Percentiles rank a stretch among this genome's conserved stretches.
Evolutionary conservation across 2,113 vertebrate species (phyloP).

Genomic region (Pseudopodoces humilis): DNA sequence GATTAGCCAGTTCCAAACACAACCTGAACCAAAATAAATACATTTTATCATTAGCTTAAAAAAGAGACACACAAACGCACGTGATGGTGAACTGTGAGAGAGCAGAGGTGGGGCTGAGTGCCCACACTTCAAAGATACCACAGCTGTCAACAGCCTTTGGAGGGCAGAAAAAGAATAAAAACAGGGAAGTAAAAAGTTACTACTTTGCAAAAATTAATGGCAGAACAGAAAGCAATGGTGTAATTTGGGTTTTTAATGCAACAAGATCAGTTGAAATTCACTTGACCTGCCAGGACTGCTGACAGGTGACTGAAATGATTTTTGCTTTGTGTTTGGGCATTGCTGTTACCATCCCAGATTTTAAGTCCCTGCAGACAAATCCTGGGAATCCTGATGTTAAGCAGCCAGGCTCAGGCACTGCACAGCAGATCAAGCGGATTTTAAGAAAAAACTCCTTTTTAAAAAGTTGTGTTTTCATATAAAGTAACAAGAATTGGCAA

Average conservation of each 20-base stretch:
- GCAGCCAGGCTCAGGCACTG: background rate
- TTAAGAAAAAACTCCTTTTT: constrained; percentile 28
- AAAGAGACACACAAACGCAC: background rate
- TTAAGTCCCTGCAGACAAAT: background rate
- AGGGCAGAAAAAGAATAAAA: background rate
- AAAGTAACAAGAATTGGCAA: constrained; percentile 51
- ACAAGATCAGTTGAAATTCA: background rate
- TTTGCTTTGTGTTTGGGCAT: background rate
- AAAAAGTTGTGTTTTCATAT: background rate
- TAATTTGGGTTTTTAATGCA: background rate
- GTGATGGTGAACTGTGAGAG: background rate
- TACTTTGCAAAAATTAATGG: background rate
- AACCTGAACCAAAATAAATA: constrained; percentile 41
- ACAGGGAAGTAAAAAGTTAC: background rate
- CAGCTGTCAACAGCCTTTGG: background rate
- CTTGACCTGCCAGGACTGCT: background rate
- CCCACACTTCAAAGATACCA: background rate
- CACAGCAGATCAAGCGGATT: background rate
- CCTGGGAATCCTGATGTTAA: background rate
- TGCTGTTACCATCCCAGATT: background rate
- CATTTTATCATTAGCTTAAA: background rate
- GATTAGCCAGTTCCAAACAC: constrained; percentile 48
- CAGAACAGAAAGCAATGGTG: background rate
- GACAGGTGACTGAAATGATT: background rate
- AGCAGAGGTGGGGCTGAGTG: background rate